Base-by-base conservation (phyloP, 2,797 vertebrate species). In the Rallus crepitans region DNA sequence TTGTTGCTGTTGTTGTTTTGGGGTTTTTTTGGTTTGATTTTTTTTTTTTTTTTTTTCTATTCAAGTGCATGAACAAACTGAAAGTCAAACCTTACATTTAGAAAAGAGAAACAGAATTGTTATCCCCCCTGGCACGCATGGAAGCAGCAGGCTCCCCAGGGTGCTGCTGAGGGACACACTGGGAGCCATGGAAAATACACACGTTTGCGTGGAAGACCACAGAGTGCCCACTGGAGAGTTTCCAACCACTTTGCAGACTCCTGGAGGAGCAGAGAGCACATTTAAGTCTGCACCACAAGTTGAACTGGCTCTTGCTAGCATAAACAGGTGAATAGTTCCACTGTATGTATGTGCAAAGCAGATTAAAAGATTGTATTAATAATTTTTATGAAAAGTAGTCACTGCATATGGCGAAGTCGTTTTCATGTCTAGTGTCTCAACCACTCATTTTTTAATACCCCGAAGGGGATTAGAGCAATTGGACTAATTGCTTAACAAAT, bases 301-400 rank as follows among this genome's bases (percentile, higher is more conserved):
- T 35, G 61, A 37, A 61, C 45, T 77, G 2, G 3, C 27, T 82
- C 65, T 66, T 92, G 35, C 81, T 97, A 82, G 88, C 87, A 80
- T 53, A 90, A 75, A 40, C 57, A 94, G 84, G 79, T 76, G 82
- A 94, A 72, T 45, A 30, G 57, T 93, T 96, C 57, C 82, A 93
- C 33, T 47, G 64, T 35, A 57, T 1, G 1, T 64, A 65, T 89
- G 80, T 65, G 63, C n/a, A 80, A 91, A 96, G 79, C 39, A 95
- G 94, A 94, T 95, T 94, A 94, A 96, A 95, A 93, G 17, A 91
- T 83, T 84, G 72, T 60, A 75, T 87, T 80, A 91, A 94, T 93
- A 86, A 73, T 59, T 92, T 81, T 90, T 92, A 85, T 95, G 75
- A 93, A 94, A 97, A 79, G 57, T 48, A 83, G 63, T 69, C n/a